Evolutionary conservation across 2,113 vertebrate genomes (phyloP), one percentile per base, ranked within the genome.

Genomic region (Arenaria interpres): DNA sequence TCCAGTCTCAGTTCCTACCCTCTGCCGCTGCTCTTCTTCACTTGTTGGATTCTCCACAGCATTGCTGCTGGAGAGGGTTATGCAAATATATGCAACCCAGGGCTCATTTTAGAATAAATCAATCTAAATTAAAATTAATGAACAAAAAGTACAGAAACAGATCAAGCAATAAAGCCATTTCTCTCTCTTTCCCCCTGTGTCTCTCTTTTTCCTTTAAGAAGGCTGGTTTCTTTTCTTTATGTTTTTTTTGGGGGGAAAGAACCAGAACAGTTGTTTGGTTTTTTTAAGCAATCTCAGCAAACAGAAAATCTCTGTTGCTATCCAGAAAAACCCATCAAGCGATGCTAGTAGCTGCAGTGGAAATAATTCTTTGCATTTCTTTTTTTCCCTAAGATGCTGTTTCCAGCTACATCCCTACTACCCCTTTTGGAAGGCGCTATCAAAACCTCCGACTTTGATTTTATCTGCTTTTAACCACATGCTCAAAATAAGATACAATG

Each of bases 71-170:
- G 82, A 56, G 59, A 85, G 60, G 85, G 81, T 97, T 98, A 97
- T 98, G 97, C 91, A 98, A 98, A 98, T 97, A 95, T 94, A 96
- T 96, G 95, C 97, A 97, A 97, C 93, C 94, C 89, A 84, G 72
- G 60, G 80, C 94, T 97, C 88, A 95, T 97, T 98, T 97, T 90
- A 63, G 96, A 98, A 98, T 96, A 96, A 98, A 97, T 97, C 97
- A 97, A 89, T 91, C 90, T 95, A 96, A 98, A 98, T 98, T 97
- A 97, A 98, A 98, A 98, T 96, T 97, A 98, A 97, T 95, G 83
- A 96, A 90, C 45, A 96, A 93, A 96, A 97, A 95, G 76, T 93
- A 97, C 75, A 96, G 87, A 94, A 97, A 95, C 63, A 96, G 82
- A 97, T 94, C 67, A 96, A 97, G 83, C 75, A 93, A 92, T 75